Conservation (phyloP, 2,888 invertebrate species). For the Lepidonotus clava region DNA sequence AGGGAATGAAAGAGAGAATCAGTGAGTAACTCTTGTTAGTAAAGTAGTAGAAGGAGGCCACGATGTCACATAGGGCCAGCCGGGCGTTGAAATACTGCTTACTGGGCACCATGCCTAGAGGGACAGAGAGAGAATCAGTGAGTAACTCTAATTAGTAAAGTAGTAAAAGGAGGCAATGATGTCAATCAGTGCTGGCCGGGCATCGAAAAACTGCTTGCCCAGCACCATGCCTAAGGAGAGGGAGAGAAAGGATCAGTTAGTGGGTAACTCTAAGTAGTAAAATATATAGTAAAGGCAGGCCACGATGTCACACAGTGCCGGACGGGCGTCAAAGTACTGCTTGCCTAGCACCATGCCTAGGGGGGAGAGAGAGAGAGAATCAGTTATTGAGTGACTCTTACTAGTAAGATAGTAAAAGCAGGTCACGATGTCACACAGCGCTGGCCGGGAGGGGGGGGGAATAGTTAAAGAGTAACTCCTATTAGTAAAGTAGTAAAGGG, state of each 20-base stretch:
- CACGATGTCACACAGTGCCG: conserved; percentile 61
- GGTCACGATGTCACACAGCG: conserved; percentile 62
- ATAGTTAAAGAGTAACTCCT: too few relatives aligned
- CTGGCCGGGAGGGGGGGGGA: conserved; percentile 53
- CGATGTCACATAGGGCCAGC: conserved; percentile 60
- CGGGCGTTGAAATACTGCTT: conserved; percentile 57
- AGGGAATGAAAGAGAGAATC: too few relatives aligned
- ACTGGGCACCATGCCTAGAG: conserved; percentile 54
- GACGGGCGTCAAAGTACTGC: conserved; percentile 58
- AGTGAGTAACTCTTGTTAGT: too few relatives aligned
- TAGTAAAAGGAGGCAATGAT: conserved; percentile 63
- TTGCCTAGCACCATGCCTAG: conserved; percentile 57
- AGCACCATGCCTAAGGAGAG: conserved; percentile 51
- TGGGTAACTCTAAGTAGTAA: too few relatives aligned
- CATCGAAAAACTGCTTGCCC: conserved; percentile 58
- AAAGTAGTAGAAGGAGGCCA: conserved; percentile 62
- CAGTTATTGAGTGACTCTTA: too few relatives aligned
- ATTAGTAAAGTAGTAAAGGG: too few relatives aligned
- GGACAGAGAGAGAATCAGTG: too few relatives aligned
- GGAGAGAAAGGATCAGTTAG: too few relatives aligned
- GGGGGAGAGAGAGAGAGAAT: too few relatives aligned
- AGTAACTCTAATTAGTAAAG: too few relatives aligned
- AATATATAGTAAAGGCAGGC: conserved; percentile 60
- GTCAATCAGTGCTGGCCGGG: conserved; percentile 60
- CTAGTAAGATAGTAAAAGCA: too few relatives aligned